Evolutionary conservation across 2,888 invertebrate species (phyloP).

Genomic region (Ellobium chinense): DNA sequence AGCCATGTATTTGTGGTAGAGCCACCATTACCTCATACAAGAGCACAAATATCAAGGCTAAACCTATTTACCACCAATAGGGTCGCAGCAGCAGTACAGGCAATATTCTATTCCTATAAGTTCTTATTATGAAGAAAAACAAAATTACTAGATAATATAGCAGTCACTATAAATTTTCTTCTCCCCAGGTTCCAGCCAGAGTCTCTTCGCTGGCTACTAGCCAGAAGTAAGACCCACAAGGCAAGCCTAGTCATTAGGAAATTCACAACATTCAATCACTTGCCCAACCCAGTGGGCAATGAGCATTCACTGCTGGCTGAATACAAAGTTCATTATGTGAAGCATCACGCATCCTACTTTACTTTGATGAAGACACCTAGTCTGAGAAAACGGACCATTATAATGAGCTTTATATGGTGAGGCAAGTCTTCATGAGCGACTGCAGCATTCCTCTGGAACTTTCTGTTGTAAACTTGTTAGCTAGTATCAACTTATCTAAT

Average conservation of each 20-base stretch:
- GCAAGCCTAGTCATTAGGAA: slow-evolving; percentile 1
- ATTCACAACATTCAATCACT: slow-evolving; percentile 18
- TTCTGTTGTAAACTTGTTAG: too few species aligned
- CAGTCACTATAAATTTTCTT: neutral
- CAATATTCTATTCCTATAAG: too few species aligned
- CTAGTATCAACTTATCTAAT: too few species aligned
- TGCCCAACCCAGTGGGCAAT: neutral
- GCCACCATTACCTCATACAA: neutral
- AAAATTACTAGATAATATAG: neutral
- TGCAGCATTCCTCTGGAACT: too few species aligned
- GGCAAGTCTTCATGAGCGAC: too few species aligned
- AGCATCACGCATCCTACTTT: neutral
- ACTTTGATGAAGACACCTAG: slow-evolving; percentile 3
- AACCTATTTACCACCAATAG: too few species aligned
- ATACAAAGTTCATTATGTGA: neutral
- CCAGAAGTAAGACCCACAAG: neutral
- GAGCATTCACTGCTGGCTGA: neutral
- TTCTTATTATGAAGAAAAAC: too few species aligned
- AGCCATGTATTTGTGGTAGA: too few species aligned
- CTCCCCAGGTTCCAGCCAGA: slow-evolving; percentile 17
- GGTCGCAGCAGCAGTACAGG: too few species aligned
- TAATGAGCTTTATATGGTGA: slow-evolving; percentile 20
- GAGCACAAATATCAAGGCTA: neutral
- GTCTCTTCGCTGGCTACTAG: slow-evolving; percentile 35
- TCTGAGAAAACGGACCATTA: slow-evolving; percentile 10